These are phyloP conservation scores for Chrysemys picta DNA, from an alignment of 2,113 vertebrate genomes.

Conservation along the genomic window DNA sequence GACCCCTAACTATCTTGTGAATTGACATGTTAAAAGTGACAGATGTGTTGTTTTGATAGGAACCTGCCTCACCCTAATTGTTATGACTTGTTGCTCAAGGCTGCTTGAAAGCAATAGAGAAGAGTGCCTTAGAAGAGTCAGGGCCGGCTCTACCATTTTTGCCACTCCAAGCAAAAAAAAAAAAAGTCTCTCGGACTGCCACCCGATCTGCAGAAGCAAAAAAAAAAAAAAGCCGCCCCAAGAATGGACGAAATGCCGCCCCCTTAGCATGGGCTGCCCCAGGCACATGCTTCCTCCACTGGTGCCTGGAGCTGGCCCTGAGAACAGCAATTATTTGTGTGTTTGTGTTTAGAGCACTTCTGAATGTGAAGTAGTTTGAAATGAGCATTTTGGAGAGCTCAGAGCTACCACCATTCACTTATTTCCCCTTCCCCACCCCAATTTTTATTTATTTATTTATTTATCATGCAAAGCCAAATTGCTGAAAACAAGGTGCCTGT, in stretches of 20 bases:
- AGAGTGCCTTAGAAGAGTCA: background rate
- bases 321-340: background rate
- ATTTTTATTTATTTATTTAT: background rate
- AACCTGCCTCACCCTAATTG: background rate
- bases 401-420: background rate
- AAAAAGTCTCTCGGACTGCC: too few relatives aligned
- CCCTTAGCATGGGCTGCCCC: too few relatives aligned
- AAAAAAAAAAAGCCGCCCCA: too few relatives aligned
- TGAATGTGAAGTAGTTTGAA: background rate
- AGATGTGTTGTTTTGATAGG: background rate
- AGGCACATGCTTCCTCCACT: too few relatives aligned
- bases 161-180: too few relatives aligned
- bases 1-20: background rate
- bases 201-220: too few relatives aligned
- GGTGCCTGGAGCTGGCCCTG: too few relatives aligned
- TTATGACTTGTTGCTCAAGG: background rate
- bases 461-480: fast-evolving
- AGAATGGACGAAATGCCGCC: too few relatives aligned
- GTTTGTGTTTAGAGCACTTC: too few relatives aligned
- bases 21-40: background rate
- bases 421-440: background rate
- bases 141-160: too few relatives aligned
- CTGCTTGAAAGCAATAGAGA: background rate
- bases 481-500: background rate
- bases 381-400: too few relatives aligned